These are phyloP conservation scores for Erannis defoliaria DNA, from an alignment of 2,888 invertebrate genomes.

Conservation along the genomic window DNA sequence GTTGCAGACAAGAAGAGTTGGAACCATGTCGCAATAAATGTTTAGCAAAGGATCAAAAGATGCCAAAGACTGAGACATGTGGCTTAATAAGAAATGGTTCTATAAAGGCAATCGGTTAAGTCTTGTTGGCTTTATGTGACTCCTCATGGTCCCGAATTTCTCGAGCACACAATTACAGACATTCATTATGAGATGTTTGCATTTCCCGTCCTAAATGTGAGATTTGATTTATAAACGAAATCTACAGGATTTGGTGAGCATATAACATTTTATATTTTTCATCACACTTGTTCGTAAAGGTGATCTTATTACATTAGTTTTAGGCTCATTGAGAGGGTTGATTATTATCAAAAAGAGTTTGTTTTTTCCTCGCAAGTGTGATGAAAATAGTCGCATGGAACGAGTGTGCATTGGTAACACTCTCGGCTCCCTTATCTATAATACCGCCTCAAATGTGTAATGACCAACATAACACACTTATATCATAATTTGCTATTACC, in stretches of 20 bases:
- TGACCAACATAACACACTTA: too few relatives aligned
- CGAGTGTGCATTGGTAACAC: too few relatives aligned
- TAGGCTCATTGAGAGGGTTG: too few relatives aligned
- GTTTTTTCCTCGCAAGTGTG: too few relatives aligned
- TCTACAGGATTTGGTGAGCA: slow-evolving; percentile 6
- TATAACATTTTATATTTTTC: too few relatives aligned
- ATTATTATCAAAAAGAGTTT: too few relatives aligned
- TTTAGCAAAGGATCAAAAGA: not conserved
- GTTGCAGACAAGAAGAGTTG: not conserved
- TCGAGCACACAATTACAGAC: slow-evolving; percentile 34
- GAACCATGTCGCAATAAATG: slow-evolving; percentile 17
- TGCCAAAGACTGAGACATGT: not conserved
- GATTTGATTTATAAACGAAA: slow-evolving; percentile 26
- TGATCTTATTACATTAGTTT: too few relatives aligned
- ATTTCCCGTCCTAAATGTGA: slow-evolving; percentile 29
- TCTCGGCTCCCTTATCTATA: too few relatives aligned
- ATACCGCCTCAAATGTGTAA: too few relatives aligned
- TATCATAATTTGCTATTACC: too few relatives aligned
- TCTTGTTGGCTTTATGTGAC: slow-evolving; percentile 14
- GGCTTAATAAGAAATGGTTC: slow-evolving; percentile 11
- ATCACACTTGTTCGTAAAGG: too few relatives aligned
- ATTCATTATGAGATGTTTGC: slow-evolving; percentile 38
- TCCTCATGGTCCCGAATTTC: slow-evolving; percentile 22
- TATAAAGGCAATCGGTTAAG: not conserved
- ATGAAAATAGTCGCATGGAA: too few relatives aligned